Conservation (phyloP, 2,797 vertebrate species). For the Lepus oiostolus region DNA sequence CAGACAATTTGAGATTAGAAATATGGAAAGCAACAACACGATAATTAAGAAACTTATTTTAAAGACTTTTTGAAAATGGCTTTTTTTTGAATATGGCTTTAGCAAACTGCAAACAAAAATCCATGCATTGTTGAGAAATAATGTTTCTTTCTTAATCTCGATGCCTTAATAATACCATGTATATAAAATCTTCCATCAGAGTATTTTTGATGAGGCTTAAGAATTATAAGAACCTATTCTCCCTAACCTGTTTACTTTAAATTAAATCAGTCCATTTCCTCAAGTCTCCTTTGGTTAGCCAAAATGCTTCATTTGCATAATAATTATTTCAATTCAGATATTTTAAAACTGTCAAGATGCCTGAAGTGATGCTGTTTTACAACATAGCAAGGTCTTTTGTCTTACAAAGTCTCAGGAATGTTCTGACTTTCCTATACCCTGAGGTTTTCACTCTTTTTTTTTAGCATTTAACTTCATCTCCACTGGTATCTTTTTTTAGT, state of each 20-base stretch:
- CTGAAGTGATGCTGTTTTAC: not conserved
- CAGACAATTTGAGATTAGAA: conserved; percentile 68
- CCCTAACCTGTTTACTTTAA: conserved; percentile 25
- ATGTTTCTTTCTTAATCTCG: not conserved
- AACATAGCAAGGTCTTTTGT: conserved; percentile 2
- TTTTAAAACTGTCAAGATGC: conserved; percentile 18
- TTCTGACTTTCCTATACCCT: conserved; percentile 8
- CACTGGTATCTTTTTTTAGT: not conserved
- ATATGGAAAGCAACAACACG: conserved; percentile 47
- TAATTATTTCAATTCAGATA: conserved; percentile 30
- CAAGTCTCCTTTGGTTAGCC: conserved; percentile 21
- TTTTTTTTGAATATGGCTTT: not conserved
- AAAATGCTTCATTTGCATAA: conserved; percentile 25
- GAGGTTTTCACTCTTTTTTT: not conserved
- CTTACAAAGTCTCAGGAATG: not conserved
- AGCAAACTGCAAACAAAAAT: conserved; percentile 42
- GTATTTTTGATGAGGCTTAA: conserved; percentile 27
- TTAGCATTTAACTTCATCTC: conserved; percentile 32
- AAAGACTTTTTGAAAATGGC: conserved; percentile 56
- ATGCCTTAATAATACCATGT: not conserved
- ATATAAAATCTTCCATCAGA: not conserved
- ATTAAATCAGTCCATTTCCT: conserved; percentile 18
- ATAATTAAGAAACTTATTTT: not conserved
- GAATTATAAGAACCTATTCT: conserved; percentile 11
- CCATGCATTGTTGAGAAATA: conserved; percentile 1